Evolutionary conservation across 2,797 vertebrate genomes (phyloP).

Genomic region (Phyllotis vaccarum): DNA sequence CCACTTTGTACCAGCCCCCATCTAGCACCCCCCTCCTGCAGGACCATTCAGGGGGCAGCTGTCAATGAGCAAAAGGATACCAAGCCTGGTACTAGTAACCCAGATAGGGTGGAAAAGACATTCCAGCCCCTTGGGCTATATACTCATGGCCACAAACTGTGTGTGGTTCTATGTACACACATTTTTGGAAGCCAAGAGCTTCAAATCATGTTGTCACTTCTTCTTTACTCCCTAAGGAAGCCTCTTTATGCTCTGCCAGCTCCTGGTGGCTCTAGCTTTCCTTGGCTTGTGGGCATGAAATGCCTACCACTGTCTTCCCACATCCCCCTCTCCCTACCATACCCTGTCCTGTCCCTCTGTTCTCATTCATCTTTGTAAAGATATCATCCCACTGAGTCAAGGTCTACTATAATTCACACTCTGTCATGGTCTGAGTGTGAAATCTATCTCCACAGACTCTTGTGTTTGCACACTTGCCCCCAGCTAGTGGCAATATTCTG

Average conservation of each 20-base stretch:
- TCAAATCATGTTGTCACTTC: background rate
- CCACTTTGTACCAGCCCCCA: background rate
- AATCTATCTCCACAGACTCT: background rate
- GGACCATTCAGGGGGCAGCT: background rate
- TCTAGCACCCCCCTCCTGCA: background rate
- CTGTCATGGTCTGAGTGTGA: background rate
- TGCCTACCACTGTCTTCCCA: background rate
- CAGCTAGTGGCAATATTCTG: background rate
- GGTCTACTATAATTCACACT: background rate
- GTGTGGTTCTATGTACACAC: background rate
- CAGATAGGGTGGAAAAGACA: background rate
- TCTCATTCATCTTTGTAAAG: background rate
- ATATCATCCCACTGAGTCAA: no score
- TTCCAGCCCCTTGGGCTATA: background rate
- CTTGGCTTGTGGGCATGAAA: background rate
- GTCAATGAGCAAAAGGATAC: background rate
- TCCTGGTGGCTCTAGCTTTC: background rate
- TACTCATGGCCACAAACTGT: background rate
- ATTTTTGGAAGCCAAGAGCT: background rate
- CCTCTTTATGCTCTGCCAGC: background rate
- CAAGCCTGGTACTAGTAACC: background rate
- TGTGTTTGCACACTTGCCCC: background rate
- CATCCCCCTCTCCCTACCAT: background rate
- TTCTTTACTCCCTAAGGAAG: background rate
- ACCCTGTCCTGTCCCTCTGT: background rate